Evolutionary conservation across 1,140 invertebrate species (phyloP).

Genomic region (Anastrepha obliqua): DNA sequence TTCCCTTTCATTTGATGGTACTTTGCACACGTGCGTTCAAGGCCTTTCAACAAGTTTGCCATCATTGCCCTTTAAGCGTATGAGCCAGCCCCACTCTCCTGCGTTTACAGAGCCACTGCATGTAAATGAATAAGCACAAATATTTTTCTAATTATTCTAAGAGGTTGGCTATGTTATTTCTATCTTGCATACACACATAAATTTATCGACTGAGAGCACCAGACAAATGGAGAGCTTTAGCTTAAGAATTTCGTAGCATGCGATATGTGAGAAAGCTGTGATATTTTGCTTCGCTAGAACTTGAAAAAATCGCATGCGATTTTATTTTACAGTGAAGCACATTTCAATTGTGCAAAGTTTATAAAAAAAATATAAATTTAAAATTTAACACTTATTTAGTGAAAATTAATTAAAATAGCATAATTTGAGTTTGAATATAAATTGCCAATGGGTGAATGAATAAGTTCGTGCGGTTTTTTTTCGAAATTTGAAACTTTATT

Average conservation of each 20-base stretch:
- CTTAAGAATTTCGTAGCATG: neutral
- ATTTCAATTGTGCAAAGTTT: neutral
- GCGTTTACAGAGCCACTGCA: neutral
- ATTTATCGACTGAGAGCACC: no score
- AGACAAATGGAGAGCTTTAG: neutral
- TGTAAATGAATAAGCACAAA: slow-evolving; percentile 11
- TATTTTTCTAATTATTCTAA: neutral
- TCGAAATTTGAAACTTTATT: no score
- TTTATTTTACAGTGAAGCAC: neutral
- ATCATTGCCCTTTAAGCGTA: neutral
- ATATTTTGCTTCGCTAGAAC: neutral
- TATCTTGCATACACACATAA: neutral
- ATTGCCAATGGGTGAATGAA: no score
- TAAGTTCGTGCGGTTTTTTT: no score
- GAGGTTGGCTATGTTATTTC: neutral
- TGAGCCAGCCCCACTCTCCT: neutral
- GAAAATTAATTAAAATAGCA: no score
- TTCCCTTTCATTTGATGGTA: neutral
- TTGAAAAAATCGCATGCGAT: neutral
- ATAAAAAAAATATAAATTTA: neutral
- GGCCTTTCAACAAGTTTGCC: neutral
- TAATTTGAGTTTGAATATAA: no score
- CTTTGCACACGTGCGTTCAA: slow-evolving; percentile 3
- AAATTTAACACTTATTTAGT: no score
- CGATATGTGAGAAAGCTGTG: neutral